Evolutionary conservation across 2,888 invertebrate species (phyloP), one percentile per base, ranked within the genome.

Genomic region (Parelbella ahira): DNA sequence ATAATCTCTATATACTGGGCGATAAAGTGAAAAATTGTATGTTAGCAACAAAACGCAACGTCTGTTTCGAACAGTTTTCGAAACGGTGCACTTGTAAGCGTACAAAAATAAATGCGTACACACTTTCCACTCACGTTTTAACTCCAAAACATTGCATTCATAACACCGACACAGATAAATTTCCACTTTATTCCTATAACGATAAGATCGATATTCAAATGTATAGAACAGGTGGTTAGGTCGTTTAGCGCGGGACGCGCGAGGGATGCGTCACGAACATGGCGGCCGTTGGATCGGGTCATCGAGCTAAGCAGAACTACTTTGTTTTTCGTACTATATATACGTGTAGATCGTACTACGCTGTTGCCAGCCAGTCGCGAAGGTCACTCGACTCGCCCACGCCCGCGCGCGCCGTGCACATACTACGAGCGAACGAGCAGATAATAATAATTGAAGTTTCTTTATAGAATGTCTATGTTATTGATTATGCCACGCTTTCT

Each of bases 331-430:
- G 49, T 58, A 59, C 42, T 49, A 45, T 45, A 12, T 50, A 45
- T 57, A 62, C 54, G 50, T 65, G 63, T 56, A 58, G 58, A 25
- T 25, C 63, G 65, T 63, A 64, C 21, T 41, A 41, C 41, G 41
- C 27, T 41, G 82, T 81, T 82, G 73, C 82, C 80, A 79, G 75
- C 76, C 78, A 74, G 78, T 51, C 50, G 60, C 77, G 82, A 82
- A 82, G 82, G 82, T 82, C 82, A 79, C 73, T 64, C 67, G 32
- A 58, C 60, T 57, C 37, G 59, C 57, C 64, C 58, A 59, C 63
- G 56, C 59, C 55, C 54, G 39, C 5, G 42, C 12, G 21, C n/a
- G 19, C 11, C 13, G 2, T 10, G 19, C 10, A 5, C n/a, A 7
- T 4, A 18, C 25, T 4, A 9, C 21, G 8, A 23, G 20, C 44